A percentile compares a stretch with the other conserved stretches of the same genome.
Conservation (phyloP, 2,797 vertebrate species). For the Dipus sagitta region DNA sequence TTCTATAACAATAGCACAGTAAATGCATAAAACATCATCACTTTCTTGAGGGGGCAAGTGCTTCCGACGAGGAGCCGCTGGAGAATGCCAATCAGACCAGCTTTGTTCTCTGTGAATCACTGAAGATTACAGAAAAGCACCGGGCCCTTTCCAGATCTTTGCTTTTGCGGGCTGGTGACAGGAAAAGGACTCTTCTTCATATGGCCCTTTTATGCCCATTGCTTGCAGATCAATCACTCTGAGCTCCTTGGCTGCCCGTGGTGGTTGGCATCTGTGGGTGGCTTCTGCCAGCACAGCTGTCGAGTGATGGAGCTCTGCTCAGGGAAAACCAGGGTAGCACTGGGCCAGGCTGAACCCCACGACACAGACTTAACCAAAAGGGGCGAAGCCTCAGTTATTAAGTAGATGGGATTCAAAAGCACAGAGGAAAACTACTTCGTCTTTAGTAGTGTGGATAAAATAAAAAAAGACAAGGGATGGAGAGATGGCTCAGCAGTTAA, state of each 20-base stretch:
- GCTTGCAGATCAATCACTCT: not conserved
- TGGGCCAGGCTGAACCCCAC: not conserved
- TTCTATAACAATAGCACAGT: not conserved
- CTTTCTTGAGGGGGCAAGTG: not conserved
- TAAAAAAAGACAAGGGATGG: not conserved
- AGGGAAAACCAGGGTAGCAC: not conserved
- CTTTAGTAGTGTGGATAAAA: not conserved
- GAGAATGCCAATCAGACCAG: not conserved
- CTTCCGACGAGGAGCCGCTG: not conserved
- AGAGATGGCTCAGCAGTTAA: no score
- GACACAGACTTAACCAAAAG: not conserved
- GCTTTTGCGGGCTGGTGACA: not conserved
- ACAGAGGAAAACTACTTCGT: not conserved
- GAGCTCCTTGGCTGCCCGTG: not conserved
- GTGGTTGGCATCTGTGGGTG: fast-evolving
- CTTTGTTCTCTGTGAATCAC: not conserved
- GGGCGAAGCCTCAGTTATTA: not conserved
- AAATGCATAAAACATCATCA: not conserved
- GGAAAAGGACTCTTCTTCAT: not conserved
- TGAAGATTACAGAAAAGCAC: not conserved
- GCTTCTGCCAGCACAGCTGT: fast-evolving
- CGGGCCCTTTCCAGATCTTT: not conserved
- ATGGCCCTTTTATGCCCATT: not conserved
- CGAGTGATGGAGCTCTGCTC: not conserved
- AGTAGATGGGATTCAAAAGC: not conserved